Conservation (phyloP, 2,797 vertebrate species). For the Scolopax bukidnonensis region DNA sequence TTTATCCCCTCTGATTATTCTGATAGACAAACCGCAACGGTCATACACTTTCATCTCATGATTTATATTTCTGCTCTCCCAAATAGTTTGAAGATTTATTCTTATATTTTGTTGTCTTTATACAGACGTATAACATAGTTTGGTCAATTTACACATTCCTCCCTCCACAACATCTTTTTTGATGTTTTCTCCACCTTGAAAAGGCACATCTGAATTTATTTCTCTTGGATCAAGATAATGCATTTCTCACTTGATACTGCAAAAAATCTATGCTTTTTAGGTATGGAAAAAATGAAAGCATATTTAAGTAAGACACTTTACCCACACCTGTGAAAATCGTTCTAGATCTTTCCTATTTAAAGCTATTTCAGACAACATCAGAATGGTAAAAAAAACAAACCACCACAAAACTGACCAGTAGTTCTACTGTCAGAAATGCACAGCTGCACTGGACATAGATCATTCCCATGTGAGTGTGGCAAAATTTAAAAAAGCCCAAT, state of each 20-base stretch:
- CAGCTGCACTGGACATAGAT: not conserved
- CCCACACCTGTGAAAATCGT: not conserved
- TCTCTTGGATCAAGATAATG: not conserved
- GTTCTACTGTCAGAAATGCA: not conserved
- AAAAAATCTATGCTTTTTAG: not conserved
- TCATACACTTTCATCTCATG: not conserved
- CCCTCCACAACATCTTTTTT: not conserved
- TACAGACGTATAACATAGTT: not conserved
- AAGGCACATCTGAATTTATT: not conserved
- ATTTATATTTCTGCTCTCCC: not conserved
- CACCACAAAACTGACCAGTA: not conserved
- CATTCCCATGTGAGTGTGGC: not conserved
- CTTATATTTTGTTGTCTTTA: not conserved
- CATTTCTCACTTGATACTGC: not conserved
- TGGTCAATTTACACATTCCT: not conserved
- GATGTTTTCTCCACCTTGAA: not conserved
- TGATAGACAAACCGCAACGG: not conserved
- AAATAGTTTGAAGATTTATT: not conserved
- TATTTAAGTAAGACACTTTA: not conserved
- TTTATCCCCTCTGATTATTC: not conserved
- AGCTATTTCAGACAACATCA: not conserved
- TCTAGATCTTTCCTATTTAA: not conserved
- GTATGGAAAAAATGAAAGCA: not conserved
- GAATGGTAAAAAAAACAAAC: not conserved
- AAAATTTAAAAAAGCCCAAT: not conserved